A percentile compares a stretch with the other conserved stretches of the same genome.
phyloP scores from a whole-genome alignment of 2,888 invertebrate genomes.

The Heliconius hortense region DNA sequence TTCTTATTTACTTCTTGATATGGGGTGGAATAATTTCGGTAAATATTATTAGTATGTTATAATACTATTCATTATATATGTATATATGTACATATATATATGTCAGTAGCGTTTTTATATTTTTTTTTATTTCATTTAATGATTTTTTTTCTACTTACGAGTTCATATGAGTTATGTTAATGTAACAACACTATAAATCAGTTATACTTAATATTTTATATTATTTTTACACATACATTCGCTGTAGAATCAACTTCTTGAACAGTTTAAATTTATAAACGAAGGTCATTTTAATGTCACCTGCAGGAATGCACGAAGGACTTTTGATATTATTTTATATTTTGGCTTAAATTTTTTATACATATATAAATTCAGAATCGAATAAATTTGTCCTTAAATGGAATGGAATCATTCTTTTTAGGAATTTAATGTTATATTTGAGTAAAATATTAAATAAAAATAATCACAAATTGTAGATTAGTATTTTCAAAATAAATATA shows the following conservation, averaged over 20 bases:
- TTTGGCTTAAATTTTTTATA: neutral
- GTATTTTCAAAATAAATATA: neutral
- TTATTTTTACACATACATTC: too few relatives aligned
- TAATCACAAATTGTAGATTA: neutral
- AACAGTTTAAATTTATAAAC: neutral
- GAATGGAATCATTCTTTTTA: neutral
- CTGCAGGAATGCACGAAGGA: slow-evolving; percentile 7
- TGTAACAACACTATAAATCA: neutral
- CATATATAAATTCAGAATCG: neutral
- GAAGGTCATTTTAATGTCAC: slow-evolving; percentile 25
- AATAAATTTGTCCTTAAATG: neutral
- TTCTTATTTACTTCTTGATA: slow-evolving; percentile 27
- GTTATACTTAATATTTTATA: neutral
- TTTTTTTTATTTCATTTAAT: neutral
- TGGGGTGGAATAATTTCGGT: neutral
- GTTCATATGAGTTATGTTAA: neutral
- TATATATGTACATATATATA: too few relatives aligned
- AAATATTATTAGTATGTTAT: neutral
- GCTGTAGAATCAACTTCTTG: neutral
- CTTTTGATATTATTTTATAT: neutral
- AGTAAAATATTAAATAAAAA: neutral
- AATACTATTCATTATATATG: neutral
- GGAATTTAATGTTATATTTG: neutral
- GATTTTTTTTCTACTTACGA: neutral
- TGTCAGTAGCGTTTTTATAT: neutral